phyloP scores from a whole-genome alignment of 2,797 vertebrate species.

The Pseudochaenichthys georgianus region DNA sequence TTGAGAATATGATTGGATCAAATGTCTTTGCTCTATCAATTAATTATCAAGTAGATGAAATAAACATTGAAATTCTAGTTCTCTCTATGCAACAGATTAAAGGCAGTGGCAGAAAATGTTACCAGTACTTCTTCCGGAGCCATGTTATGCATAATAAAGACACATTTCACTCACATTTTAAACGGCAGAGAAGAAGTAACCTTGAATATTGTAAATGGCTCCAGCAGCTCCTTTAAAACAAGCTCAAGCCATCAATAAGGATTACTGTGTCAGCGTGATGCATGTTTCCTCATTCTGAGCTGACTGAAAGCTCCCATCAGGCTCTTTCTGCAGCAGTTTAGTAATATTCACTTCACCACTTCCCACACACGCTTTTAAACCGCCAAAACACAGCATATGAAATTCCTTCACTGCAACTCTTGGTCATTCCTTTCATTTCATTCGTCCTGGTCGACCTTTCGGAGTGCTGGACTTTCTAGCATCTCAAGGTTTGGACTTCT shows the following conservation, averaged over 20 bases:
- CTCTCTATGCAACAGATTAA: neutral
- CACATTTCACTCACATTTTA: neutral
- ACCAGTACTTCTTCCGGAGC: neutral
- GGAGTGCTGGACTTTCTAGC: neutral
- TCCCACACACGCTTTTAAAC: constrained; percentile 36
- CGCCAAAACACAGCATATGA: constrained; percentile 34
- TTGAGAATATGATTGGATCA: neutral
- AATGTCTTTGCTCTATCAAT: constrained; percentile 14
- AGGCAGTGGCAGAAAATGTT: neutral
- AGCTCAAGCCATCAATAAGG: constrained; percentile 35
- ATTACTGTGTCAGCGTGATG: constrained; percentile 35
- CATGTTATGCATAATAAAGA: neutral
- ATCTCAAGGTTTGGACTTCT: neutral
- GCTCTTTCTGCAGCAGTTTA: constrained; percentile 33
- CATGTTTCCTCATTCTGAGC: constrained; percentile 24
- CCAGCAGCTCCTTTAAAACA: constrained; percentile 15
- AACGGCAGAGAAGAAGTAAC: neutral
- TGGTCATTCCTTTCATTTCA: constrained; percentile 19
- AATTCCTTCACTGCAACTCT: neutral
- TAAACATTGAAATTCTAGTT: constrained; percentile 8
- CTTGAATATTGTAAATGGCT: constrained; percentile 12
- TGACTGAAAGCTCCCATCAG: constrained; percentile 42
- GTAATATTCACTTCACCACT: constrained; percentile 43
- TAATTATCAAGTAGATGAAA: constrained; percentile 29
- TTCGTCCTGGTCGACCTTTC: neutral